Conservation (phyloP, 2,888 invertebrate genomes). For the Polymixis lichenea region DNA sequence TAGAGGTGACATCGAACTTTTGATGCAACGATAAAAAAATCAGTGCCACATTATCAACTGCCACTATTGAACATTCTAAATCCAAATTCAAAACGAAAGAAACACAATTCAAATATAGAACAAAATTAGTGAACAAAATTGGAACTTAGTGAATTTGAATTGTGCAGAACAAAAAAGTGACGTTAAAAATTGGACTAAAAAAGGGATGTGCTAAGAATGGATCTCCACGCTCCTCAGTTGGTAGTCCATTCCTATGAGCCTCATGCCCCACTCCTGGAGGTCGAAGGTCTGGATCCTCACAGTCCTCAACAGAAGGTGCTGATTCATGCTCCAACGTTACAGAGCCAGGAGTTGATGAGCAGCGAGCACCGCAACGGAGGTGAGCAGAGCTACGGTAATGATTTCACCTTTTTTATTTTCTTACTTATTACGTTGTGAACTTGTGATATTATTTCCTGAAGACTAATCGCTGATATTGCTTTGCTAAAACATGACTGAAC, state of each 20-base stretch:
- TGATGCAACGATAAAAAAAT: slow-evolving; percentile 73
- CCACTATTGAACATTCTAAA: slow-evolving; percentile 39
- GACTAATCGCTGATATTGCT: not conserved
- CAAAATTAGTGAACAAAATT: slow-evolving; percentile 14
- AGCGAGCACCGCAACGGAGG: slow-evolving; percentile 87
- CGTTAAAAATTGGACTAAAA: slow-evolving; percentile 34
- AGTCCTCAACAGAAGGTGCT: slow-evolving; percentile 89
- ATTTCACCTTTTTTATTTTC: slow-evolving; percentile 17
- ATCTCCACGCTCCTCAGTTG: slow-evolving; percentile 86
- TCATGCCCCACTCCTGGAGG: slow-evolving; percentile 87
- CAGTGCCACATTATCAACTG: slow-evolving; percentile 69
- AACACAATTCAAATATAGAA: slow-evolving; percentile 1
- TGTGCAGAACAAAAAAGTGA: slow-evolving; percentile 22
- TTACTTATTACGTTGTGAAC: not conserved
- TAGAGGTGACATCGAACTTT: slow-evolving; percentile 72
- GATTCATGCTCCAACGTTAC: slow-evolving; percentile 86
- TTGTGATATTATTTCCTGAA: not conserved
- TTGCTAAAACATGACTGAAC: not conserved
- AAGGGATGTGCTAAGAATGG: slow-evolving; percentile 79
- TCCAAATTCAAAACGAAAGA: slow-evolving; percentile 20
- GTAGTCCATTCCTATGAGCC: slow-evolving; percentile 88
- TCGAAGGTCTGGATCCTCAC: slow-evolving; percentile 87
- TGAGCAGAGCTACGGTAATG: slow-evolving; percentile 66
- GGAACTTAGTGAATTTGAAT: slow-evolving; percentile 25
- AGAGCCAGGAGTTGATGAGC: slow-evolving; percentile 85